Base-by-base conservation (phyloP, 2,888 invertebrate species). In the Xanthia togata region DNA sequence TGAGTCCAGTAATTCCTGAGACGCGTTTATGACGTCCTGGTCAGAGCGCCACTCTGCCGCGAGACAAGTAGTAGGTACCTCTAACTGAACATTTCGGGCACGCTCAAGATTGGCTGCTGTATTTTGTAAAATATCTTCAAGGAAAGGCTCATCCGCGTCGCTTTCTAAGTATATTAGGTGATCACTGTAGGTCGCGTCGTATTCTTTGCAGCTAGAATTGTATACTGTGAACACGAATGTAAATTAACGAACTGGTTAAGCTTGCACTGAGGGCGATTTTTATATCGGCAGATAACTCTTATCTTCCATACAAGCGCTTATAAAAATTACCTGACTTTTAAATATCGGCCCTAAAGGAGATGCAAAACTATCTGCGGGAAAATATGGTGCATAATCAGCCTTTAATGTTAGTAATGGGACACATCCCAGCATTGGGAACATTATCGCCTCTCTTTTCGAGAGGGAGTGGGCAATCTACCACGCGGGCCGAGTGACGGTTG, bases 21-120 rank as follows among this genome's bases (percentile, higher is more conserved):
- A 11, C 0, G 78, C 74, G 6, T 64, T 63, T 1, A 68, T 59
- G 1, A 79, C 78, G 5, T 84, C 76, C 6, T 47, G 50, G 1
- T 69, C 50, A n/a, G 76, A 50, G 0, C n/a, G 12, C 84, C 74
- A 84, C 6, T 53, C 4, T 9, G 23, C 26, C 0, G 78, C 65
- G 2, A 35, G 8, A 41, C 38, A 71, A 31, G 8, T 11, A 20
- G 4, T 12, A 8, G 20, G 44, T 47, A 26, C 20, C 17, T 41
- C 17, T 38, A 23, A 20, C 3, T 68, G 47, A 14, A n/a, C 44
- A 44, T 68, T 35, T 70, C 8, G 4, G n/a, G 12, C 35, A n/a
- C 31, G 41, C 12, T 35, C 44, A 12, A 59, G 17, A 4, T 65
- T 38, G 4, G 2, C 1, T 12, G 26, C 14, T 5, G 50, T 47